A percentile compares a stretch with the other conserved stretches of the same genome.
Evolutionary conservation across 2,113 vertebrate genomes (phyloP).

Genomic region (Entelurus aequoreus): DNA sequence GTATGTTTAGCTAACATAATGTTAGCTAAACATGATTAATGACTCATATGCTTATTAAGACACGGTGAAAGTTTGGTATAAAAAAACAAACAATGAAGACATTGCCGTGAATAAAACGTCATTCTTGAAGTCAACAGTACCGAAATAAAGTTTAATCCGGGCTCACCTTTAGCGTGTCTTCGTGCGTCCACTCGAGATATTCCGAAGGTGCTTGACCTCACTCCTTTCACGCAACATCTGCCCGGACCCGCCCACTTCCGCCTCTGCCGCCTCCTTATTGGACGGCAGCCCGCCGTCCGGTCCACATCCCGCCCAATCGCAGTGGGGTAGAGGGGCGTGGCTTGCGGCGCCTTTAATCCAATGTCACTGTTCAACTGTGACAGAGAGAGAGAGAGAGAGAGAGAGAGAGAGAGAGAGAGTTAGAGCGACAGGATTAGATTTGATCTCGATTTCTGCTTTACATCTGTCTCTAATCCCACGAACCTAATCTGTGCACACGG

Average conservation of each 20-base stretch:
- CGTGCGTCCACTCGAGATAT: neutral
- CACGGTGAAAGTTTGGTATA: too few relatives aligned
- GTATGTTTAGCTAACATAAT: too few relatives aligned
- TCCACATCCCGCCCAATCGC: neutral
- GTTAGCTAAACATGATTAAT: too few relatives aligned
- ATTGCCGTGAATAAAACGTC: neutral
- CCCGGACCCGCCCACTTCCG: neutral
- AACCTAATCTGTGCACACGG: neutral
- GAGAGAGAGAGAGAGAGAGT: too few relatives aligned
- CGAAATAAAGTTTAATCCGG: too few relatives aligned
- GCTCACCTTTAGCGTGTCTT: neutral
- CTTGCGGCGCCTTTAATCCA: neutral
- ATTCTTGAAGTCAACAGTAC: neutral
- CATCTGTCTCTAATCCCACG: slow-evolving; percentile 2
- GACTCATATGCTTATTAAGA: too few relatives aligned
- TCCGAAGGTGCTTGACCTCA: neutral
- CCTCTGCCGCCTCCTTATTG: neutral
- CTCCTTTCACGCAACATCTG: neutral
- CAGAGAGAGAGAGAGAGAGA: too few relatives aligned
- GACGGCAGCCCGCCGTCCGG: neutral
- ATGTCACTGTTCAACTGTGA: neutral
- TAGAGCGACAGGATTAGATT: neutral
- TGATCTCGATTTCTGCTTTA: slow-evolving; percentile 10
- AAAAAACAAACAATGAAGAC: neutral
- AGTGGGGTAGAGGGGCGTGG: neutral